A percentile compares a stretch with the other conserved stretches of the same genome.
Evolutionary conservation across 2,113 vertebrate species (phyloP).

Genomic region (Bubalus kerabau): DNA sequence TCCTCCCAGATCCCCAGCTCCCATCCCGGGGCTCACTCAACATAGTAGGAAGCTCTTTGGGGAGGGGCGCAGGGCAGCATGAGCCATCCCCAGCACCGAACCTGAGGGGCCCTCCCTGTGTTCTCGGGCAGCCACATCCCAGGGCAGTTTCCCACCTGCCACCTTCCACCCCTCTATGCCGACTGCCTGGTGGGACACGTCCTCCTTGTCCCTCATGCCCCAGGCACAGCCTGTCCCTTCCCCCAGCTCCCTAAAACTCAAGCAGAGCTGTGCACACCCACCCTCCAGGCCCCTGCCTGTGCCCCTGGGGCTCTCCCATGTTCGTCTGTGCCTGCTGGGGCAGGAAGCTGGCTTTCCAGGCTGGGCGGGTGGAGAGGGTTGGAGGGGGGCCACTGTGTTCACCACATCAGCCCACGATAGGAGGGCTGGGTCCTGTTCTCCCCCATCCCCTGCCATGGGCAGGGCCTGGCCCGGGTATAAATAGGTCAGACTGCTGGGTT

Average conservation of each 20-base stretch:
- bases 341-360: not conserved
- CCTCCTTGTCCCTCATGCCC: not conserved
- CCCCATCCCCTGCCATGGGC: conserved; percentile 47
- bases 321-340: not conserved
- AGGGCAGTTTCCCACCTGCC: not conserved
- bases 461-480: conserved; percentile 67
- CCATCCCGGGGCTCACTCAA: not conserved
- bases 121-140: not conserved
- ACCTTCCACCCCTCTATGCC: not conserved
- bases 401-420: not conserved
- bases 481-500: conserved; percentile 50
- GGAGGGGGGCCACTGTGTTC: not conserved
- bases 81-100: not conserved
- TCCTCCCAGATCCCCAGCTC: not conserved
- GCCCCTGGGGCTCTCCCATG: not conserved
- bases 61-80: not conserved
- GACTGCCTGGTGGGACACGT: not conserved
- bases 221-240: not conserved
- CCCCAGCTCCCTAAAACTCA: not conserved
- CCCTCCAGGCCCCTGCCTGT: not conserved
- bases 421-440: not conserved
- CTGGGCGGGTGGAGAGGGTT: not conserved
- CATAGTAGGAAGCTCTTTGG: not conserved
- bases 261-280: not conserved
- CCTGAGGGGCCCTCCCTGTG: not conserved